Evolutionary conservation across 2,888 invertebrate species (phyloP), one percentile per base, ranked within the genome.

Genomic region (Sepiola atlantica): DNA sequence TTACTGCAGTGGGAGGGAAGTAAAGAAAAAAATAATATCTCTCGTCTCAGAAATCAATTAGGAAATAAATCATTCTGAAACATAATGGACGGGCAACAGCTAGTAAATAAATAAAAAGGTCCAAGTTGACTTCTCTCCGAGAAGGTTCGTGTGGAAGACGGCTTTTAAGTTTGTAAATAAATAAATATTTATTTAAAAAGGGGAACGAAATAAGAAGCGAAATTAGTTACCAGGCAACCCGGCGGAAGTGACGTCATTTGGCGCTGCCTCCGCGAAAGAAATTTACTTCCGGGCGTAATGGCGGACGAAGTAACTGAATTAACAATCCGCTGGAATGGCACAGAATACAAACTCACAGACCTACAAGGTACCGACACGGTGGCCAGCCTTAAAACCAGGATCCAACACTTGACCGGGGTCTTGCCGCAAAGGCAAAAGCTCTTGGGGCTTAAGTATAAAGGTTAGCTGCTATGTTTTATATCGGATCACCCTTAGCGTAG

Each of bases 381-480:
- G 0, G 97, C 97, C 35, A 98, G 98, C 97, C 97, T 99, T 95
- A 99, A 99, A 97, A 98, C 98, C 96, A 98, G 98, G 95, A 99
- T 99, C 96, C 98, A 98, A 97, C 98, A 98, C 97, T 98, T 98
- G 97, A 99, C 99, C 93, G 98, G 98, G 95, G 99, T 99, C 54
- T 98, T 98, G 94, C 98, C 99, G n/a, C 98, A 99, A 96, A 98
- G 99, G 95, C 99, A 99, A 97, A 99, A 99, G 97, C 97, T 99
- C 92, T 98, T 99, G 92, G 99, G 99, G 97, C 98, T 99, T 94
- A 99, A 99, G 98, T 98, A 98, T 97, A 99, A 99, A 98, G 99
- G 99, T 99, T 97, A 90, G n/a, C n/a, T 28, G n/a, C 93, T 20
- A 12, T 20, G 55, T 24, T 28, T 57, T 35, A 32, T 57, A 55